Base-by-base conservation (phyloP, 2,797 vertebrate genomes). In the Enteromius thamalakanensis region DNA sequence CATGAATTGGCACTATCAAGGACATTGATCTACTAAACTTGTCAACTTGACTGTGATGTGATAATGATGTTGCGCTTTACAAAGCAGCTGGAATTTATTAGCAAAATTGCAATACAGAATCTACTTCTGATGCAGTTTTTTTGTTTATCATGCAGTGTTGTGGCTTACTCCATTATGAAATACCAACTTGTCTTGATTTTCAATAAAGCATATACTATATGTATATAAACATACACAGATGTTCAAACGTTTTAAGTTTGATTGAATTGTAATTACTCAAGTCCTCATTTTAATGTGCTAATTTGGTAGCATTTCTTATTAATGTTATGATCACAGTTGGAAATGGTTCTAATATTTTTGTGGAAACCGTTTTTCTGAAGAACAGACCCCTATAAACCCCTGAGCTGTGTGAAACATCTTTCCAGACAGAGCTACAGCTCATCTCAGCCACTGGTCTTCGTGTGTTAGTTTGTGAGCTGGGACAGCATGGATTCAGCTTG, bases 61-160 rank as follows among this genome's bases (percentile, higher is more conserved):
- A 64, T 64, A 47, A 29, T 77, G 58, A 37, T 60, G 3, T 34
- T 60, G 3, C 14, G 0, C 34, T 5, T 26, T 29, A 45, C n/a
- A 77, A 75, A 75, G 11, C 29, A 75, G 49, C 49, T 74, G 71
- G 19, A 14, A 55, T 53, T 74, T 55, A 74, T 37, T 53, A n/a
- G 21, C 29, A 53, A 55, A 53, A 53, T 72, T 14, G 11, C 9
- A 32, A 32, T 32, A 32, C 29, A 32, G 29, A 34, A 11, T 34
- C 9, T n/a, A 12, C 17, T 32, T 51, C 26, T 11, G 8, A 53
- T 74, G 32, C 32, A 7, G 0, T 32, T 72, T 32, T 34, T 53
- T 23, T 2, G 4, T 32, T 51, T 53, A 74, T 34, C 29, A 32
- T 72, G 45, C 45, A 32, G 26, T 49, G 15, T 19, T 72, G 45